These are phyloP conservation scores for Microcebus ravelobensis DNA, from an alignment of 2,113 vertebrate species.

Conservation along the genomic window DNA sequence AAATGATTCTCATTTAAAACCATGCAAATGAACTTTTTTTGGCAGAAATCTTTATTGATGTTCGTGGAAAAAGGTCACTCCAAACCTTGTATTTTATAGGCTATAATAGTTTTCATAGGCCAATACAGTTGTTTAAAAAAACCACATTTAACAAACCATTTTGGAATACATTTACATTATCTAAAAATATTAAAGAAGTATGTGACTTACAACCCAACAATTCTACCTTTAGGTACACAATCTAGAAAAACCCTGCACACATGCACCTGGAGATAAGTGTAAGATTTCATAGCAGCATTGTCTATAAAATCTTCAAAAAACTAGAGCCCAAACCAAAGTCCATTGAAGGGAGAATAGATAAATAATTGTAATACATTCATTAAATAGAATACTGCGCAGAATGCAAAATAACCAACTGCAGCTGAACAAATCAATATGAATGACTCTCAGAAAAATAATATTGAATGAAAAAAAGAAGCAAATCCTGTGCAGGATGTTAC, in stretches of 20 bases:
- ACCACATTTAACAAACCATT: neutral
- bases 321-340: neutral
- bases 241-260: neutral
- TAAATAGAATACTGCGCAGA: neutral
- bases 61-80: neutral
- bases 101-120: neutral
- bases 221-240: neutral
- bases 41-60: neutral
- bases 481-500: neutral
- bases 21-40: neutral
- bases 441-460: constrained; percentile 13
- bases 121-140: neutral
- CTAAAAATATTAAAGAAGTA: neutral
- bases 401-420: neutral
- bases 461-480: neutral
- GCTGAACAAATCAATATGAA: constrained; percentile 11
- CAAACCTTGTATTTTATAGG: neutral
- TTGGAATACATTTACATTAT: neutral
- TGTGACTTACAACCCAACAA: neutral
- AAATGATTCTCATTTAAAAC: neutral
- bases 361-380: neutral
- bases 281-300: neutral
- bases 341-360: neutral
- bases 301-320: neutral
- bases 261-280: neutral